Evolutionary conservation across 2,797 vertebrate genomes (phyloP).

Genomic region (Syngnathus acus): DNA sequence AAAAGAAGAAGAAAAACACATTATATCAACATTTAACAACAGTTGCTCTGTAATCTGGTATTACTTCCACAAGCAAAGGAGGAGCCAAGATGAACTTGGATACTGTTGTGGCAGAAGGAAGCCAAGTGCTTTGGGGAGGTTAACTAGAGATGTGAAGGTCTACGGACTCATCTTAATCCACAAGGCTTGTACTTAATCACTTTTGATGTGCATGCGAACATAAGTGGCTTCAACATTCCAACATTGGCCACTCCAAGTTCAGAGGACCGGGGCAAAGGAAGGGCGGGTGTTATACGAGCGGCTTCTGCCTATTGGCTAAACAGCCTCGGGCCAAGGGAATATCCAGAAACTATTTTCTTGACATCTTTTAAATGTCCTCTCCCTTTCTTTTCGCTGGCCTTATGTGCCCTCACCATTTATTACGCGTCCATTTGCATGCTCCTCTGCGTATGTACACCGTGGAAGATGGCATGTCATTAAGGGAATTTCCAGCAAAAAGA

Average conservation of each 20-base stretch:
- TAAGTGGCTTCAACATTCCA: conserved; percentile 53
- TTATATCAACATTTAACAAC: conserved; percentile 80
- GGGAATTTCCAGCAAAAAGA: conserved; percentile 66
- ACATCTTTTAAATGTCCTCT: conserved; percentile 43
- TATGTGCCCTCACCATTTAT: conserved; percentile 19
- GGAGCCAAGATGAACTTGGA: conserved; percentile 65
- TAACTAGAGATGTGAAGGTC: conserved; percentile 60
- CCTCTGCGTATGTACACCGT: conserved; percentile 36
- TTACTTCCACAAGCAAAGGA: conserved; percentile 74
- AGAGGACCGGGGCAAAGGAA: conserved; percentile 38
- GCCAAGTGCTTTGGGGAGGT: conserved; percentile 62
- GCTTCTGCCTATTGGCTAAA: conserved; percentile 48
- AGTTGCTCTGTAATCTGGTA: conserved; percentile 79
- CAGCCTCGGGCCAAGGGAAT: conserved; percentile 45
- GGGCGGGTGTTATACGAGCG: conserved; percentile 30
- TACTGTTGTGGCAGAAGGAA: conserved; percentile 61
- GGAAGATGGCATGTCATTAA: conserved; percentile 60
- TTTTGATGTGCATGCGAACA: conserved; percentile 70
- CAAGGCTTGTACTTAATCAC: conserved; percentile 57
- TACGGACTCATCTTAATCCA: conserved; percentile 63
- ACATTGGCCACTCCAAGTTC: conserved; percentile 49
- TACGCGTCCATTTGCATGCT: conserved; percentile 19
- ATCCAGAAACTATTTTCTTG: conserved; percentile 24
- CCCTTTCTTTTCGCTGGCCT: conserved; percentile 14
- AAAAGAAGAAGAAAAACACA: conserved; percentile 70